Conservation (phyloP, 2,888 invertebrate genomes). For the Cremastinae sp. region DNA sequence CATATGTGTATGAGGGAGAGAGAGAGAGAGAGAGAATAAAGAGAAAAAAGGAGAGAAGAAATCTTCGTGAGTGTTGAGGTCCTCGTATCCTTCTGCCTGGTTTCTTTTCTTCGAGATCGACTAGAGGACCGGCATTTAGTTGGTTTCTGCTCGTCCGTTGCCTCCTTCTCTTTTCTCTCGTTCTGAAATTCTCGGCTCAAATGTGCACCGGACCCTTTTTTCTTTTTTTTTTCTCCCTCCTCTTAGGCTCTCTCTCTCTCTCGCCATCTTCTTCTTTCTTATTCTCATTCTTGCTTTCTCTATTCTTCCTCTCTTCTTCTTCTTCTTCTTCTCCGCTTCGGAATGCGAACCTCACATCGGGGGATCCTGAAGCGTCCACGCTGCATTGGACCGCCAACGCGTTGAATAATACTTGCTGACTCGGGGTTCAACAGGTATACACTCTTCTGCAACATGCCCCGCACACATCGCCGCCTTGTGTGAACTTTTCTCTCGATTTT, state of each 20-base stretch:
- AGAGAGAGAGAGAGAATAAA: neutral
- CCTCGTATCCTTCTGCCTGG: slow-evolving; percentile 53
- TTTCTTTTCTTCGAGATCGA: slow-evolving; percentile 41
- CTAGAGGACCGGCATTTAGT: slow-evolving; percentile 49
- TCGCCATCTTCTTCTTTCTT: slow-evolving; percentile 3
- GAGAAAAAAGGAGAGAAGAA: slow-evolving; percentile 29
- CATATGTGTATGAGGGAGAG: too few species aligned
- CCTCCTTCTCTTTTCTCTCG: slow-evolving; percentile 21
- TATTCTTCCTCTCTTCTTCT: slow-evolving; percentile 15
- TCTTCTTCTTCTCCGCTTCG: slow-evolving; percentile 50
- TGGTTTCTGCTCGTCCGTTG: slow-evolving; percentile 31
- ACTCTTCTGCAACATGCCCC: slow-evolving; percentile 17
- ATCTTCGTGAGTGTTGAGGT: slow-evolving; percentile 39
- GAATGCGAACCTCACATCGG: slow-evolving; percentile 56
- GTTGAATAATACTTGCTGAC: slow-evolving; percentile 47
- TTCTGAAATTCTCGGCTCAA: slow-evolving; percentile 22
- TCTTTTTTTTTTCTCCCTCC: slow-evolving; percentile 2
- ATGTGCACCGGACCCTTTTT: slow-evolving; percentile 15
- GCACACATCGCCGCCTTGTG: neutral
- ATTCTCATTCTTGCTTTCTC: slow-evolving; percentile 28
- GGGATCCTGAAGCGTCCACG: slow-evolving; percentile 43
- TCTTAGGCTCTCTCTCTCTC: slow-evolving; percentile 14
- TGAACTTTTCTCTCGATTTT: slow-evolving; percentile 3
- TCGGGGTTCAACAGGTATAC: slow-evolving; percentile 57
- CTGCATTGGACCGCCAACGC: slow-evolving; percentile 49